Base-by-base conservation (phyloP, 2,888 invertebrate species). In the Himalopsyche tibetana region DNA sequence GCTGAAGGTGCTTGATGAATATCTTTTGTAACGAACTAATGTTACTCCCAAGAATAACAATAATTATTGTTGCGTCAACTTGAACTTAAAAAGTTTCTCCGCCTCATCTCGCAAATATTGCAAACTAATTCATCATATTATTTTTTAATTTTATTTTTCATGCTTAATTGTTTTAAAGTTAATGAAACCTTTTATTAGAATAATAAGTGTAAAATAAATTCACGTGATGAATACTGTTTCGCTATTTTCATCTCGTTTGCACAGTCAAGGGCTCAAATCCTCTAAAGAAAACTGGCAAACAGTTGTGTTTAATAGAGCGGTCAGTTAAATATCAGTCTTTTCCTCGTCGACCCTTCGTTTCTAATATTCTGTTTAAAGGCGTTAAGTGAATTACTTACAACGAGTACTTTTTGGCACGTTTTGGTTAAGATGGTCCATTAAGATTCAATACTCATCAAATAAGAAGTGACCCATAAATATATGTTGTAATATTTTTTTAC, bases 1-100 rank as follows among this genome's bases (percentile, higher is more conserved):
- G n/a, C n/a, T n/a, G 63, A 63, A 63, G 63, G 63, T 63, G 63
- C 28, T 63, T 28, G 63, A 63, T 63, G 63, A 63, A 63, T 63
- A 63, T 63, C 28, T 63, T 63, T 63, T 28, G 63, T 28, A 19
- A n/a, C 63, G 9, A 63, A 63, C 19, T 63, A 63, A 19, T 63
- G 28, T 63, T 63, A 63, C 28, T 19, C 4, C 11, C 19, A 63
- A 63, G 19, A 63, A 63, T 63, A 28, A 63, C 11, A 63, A 63
- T 28, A 63, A 63, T 63, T 63, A 63, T 63, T 63, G 63, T 63
- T 63, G 8, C 63, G 6, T 63, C 63, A 63, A 63, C 63, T 63
- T 19, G 19, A 63, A 63, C 19, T 19, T 19, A 63, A n/a, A 63
- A 63, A 19, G 6, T 19, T 63, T 63, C 2, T 63, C 4, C 4